phyloP scores from a whole-genome alignment of 2,888 invertebrate species.

The Brachynemurus nebulosus region DNA sequence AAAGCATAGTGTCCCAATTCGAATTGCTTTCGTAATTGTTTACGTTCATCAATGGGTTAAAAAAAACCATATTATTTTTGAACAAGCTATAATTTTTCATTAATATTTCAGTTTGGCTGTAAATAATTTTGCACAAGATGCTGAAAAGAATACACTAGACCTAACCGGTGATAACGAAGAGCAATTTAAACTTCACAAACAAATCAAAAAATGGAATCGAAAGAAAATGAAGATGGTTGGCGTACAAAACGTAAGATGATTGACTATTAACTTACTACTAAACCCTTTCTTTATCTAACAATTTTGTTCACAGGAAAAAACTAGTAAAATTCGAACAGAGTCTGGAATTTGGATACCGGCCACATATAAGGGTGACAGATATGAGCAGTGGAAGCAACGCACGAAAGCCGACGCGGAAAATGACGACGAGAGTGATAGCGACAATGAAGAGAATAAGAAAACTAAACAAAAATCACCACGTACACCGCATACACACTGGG shows the following conservation, averaged over 20 bases:
- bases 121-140: slow-evolving; percentile 66
- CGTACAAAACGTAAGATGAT: slow-evolving; percentile 59
- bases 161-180: slow-evolving; percentile 69
- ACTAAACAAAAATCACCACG: slow-evolving; percentile 20
- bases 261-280: neutral
- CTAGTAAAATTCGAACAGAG: slow-evolving; percentile 83
- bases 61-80: neutral
- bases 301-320: slow-evolving; percentile 36
- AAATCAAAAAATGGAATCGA: slow-evolving; percentile 77
- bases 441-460: slow-evolving; percentile 19
- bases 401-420: slow-evolving; percentile 39
- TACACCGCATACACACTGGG: slow-evolving; percentile 57
- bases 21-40: no score
- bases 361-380: slow-evolving; percentile 82
- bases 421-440: slow-evolving; percentile 34
- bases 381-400: slow-evolving; percentile 73
- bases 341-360: slow-evolving; percentile 91
- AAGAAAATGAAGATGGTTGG: slow-evolving; percentile 92
- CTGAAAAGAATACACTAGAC: slow-evolving; percentile 66
- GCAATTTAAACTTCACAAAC: slow-evolving; percentile 40
- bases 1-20: no score
- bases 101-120: slow-evolving; percentile 49
- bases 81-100: slow-evolving; percentile 7
- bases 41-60: no score
- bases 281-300: neutral